A percentile compares a stretch with the other conserved stretches of the same genome.
Conservation (phyloP, 2,113 vertebrate species). For the Halichoeres trimaculatus region DNA sequence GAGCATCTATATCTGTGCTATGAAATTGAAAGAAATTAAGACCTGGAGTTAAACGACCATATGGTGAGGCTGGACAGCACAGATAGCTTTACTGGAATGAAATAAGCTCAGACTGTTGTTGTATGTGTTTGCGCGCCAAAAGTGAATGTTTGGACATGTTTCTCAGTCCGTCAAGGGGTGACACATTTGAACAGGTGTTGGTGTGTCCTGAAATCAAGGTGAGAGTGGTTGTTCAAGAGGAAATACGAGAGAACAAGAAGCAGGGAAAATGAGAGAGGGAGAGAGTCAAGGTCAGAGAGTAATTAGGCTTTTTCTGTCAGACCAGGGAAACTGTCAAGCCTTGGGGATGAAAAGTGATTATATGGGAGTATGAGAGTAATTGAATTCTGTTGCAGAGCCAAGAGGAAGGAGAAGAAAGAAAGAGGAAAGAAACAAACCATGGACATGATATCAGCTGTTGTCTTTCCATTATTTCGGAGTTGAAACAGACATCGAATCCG, state of each 20-base stretch:
- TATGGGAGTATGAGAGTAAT: constrained; percentile 78
- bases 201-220: background rate
- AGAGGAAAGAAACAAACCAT: background rate
- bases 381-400: constrained; percentile 73
- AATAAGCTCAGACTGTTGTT: background rate
- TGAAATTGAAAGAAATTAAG: constrained; percentile 62
- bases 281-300: constrained; percentile 81
- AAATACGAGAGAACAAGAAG: background rate
- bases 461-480: constrained; percentile 24
- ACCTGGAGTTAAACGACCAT: constrained; percentile 20
- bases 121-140: background rate
- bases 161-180: background rate
- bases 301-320: constrained; percentile 79
- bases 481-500: background rate
- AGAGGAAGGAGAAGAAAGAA: constrained; percentile 52
- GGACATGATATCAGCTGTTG: constrained; percentile 39
- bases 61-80: background rate
- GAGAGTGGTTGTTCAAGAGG: constrained; percentile 9
- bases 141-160: constrained; percentile 1
- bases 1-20: constrained; percentile 38
- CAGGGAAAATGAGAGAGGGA: constrained; percentile 21
- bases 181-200: constrained; percentile 47
- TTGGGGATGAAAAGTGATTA: constrained; percentile 83
- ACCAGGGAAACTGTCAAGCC: constrained; percentile 76
- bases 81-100: background rate